Conservation (phyloP, 2,888 invertebrate species). For the Standfussiana lucernea region DNA sequence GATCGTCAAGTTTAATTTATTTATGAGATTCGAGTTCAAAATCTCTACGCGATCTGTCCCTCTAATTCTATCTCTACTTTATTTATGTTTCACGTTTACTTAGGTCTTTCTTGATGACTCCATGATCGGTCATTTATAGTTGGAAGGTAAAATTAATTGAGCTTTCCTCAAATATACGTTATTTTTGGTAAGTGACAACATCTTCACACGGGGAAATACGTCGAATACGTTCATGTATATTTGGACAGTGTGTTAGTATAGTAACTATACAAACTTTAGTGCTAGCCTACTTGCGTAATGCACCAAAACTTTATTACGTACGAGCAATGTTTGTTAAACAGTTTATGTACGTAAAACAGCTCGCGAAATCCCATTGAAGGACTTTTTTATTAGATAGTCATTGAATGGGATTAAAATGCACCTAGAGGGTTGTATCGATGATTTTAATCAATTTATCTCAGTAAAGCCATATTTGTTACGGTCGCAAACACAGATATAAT, state of each 20-base stretch:
- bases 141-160: neutral
- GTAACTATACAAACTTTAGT: neutral
- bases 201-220: conserved; percentile 33
- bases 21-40: neutral
- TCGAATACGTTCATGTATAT: conserved; percentile 14
- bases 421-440: too few relatives aligned
- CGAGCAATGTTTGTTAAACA: neutral
- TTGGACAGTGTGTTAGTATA: conserved; percentile 20
- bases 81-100: neutral
- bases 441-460: too few relatives aligned
- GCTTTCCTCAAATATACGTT: conserved; percentile 41
- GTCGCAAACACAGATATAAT: too few relatives aligned
- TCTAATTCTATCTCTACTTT: neutral
- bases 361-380: too few relatives aligned
- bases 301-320: neutral
- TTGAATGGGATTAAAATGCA: too few relatives aligned
- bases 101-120: neutral
- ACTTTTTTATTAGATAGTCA: too few relatives aligned
- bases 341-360: neutral
- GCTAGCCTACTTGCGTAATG: neutral
- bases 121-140: neutral
- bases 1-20: neutral
- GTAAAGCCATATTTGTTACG: too few relatives aligned
- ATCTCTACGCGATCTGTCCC: neutral
- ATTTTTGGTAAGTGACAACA: conserved; percentile 10